Base-by-base conservation (phyloP, 2,888 invertebrate genomes). In the Thelaira solivaga region DNA sequence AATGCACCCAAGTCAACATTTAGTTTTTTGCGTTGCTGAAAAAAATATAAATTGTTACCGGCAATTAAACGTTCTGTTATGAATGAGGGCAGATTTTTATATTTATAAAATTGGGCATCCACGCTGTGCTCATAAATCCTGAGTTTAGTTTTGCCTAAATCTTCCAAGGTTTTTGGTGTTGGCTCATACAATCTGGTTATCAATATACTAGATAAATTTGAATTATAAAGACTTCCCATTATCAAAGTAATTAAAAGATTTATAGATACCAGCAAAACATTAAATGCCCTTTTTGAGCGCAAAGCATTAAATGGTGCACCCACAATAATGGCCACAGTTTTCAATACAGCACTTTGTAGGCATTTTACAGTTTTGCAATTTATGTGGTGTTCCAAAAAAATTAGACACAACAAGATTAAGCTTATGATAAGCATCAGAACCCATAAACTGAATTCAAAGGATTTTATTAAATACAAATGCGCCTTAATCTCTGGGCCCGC, bases 131-230 rank as follows among this genome's bases (percentile, higher is more conserved):
- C 65, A 31, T 65, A 57, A 2, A 73, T 65, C 0, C 6, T 7
- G 0, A 73, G 64, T 18, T 39, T 36, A 0, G 64, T 73, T 57
- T 65, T 57, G 6, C 5, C 41, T 0, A 65, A 7, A 49, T 73
- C 73, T 24, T 65, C 34, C 18, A 73, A 1, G 1, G 41, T 43
- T 13, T 4, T 47, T 0, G 65, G 39, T 7, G 47, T 31, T 1
- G 49, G n/a, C 11, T 65, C 49, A 34, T 55, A 73, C 0, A 57
- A 18, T 13, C 65, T 65, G 1, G 65, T 49, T 5, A 45, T 41
- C 31, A 57, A 31, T 1, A 77, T 16, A 24, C 77, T 64, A 31
- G 62, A 77, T 1, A 77, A 24, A 43, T 57, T 68, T 7, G 49
- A 49, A 8, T 36, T 62, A 5, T 62, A 77, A 13, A 49, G 43